Evolutionary conservation across 2,113 vertebrate species (phyloP).

Genomic region (Otocyon megalotis): DNA sequence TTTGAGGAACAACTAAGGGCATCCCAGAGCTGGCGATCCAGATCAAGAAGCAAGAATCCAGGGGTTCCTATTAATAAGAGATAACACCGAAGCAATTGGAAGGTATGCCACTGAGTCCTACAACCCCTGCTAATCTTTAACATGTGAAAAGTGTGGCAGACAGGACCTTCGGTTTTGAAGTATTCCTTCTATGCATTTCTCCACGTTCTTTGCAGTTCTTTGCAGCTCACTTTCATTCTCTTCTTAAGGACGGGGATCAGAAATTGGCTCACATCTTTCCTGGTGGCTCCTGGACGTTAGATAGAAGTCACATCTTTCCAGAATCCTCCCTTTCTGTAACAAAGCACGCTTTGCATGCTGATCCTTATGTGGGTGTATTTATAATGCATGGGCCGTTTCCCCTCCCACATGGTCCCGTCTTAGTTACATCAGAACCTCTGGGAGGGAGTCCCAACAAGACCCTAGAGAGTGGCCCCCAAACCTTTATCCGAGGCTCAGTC

Average conservation of each 20-base stretch:
- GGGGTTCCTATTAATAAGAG: too few species aligned
- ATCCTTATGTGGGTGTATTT: neutral
- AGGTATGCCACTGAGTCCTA: neutral
- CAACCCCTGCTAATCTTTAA: neutral
- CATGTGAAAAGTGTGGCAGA: neutral
- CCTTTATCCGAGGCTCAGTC: neutral
- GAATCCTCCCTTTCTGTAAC: neutral
- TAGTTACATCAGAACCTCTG: neutral
- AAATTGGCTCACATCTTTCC: neutral
- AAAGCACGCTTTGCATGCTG: neutral
- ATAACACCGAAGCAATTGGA: neutral
- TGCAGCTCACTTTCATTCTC: neutral
- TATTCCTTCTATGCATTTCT: neutral
- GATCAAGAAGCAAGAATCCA: neutral
- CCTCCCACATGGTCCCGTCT: neutral
- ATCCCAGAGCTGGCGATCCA: neutral
- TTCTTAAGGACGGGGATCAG: neutral
- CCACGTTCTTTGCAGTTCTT: neutral
- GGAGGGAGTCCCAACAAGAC: neutral
- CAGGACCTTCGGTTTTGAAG: neutral
- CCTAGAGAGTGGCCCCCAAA: neutral
- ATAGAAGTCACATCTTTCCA: neutral
- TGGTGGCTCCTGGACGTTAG: neutral
- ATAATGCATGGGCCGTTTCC: neutral
- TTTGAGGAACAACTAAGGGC: neutral